Percentiles rank a stretch among this genome's conserved stretches.
Evolutionary conservation across 1,140 invertebrate species (phyloP).

Genomic region (Hylaeus volcanicus): DNA sequence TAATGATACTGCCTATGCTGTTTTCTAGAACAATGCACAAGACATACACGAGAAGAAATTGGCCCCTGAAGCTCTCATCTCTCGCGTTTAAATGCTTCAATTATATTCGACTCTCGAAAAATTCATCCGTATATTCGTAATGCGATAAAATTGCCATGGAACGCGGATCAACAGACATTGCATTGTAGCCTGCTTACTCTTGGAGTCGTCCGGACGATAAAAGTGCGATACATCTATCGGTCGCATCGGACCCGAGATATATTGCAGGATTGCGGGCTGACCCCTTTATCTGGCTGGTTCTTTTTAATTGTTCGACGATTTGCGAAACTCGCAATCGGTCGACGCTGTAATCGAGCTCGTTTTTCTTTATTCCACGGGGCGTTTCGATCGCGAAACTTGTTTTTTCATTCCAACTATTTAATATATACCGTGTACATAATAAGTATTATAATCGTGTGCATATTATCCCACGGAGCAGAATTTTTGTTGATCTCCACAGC

Average conservation of each 20-base stretch:
- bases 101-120: too few relatives aligned
- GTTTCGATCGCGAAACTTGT: background rate
- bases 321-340: slow-evolving; percentile 9
- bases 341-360: background rate
- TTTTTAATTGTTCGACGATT: slow-evolving; percentile 13
- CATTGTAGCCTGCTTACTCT: background rate
- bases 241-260: background rate
- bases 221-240: background rate
- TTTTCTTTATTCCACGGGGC: background rate
- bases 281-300: slow-evolving; percentile 3
- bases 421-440: too few relatives aligned
- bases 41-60: too few relatives aligned
- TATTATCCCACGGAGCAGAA: too few relatives aligned
- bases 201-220: background rate
- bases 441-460: too few relatives aligned
- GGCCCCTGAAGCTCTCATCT: too few relatives aligned
- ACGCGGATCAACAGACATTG: background rate
- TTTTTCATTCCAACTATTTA: background rate
- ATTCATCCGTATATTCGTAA: too few relatives aligned
- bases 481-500: too few relatives aligned
- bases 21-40: too few relatives aligned
- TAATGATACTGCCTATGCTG: too few relatives aligned
- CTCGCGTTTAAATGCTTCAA: too few relatives aligned
- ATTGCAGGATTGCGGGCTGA: slow-evolving; percentile 5
- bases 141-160: background rate